Evolutionary conservation across 2,888 invertebrate species (phyloP), one percentile per base, ranked within the genome.

Genomic region (Leistus spinibarbis): DNA sequence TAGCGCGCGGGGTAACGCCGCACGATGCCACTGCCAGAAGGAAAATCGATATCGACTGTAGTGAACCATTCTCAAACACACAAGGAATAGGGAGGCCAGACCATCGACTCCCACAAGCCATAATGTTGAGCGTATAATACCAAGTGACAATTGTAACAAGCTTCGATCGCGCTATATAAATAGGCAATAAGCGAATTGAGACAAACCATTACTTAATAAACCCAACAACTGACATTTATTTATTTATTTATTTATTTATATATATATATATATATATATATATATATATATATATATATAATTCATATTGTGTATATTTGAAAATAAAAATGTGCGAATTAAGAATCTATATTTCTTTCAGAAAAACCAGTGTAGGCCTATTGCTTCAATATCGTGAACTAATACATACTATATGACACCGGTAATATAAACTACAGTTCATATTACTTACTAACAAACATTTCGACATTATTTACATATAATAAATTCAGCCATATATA

Each of bases 61-160:
- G 13, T 13, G 40, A 40, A 13, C 40, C 40, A 40, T 40, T 40
- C 40, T 40, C 40, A n/a, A n/a, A 53, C 20, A 54, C 16, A 54
- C 68, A 23, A 69, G 24, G 23, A 23, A 23, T 64, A 10, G 24
- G 27, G 60, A 60, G 60, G 20, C 19, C 17, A 23, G 27, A 24
- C 13, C 20, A 19, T 20, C 40, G 16, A 23, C 24, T 23, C 24
- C 23, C 63, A 54, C 20, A 54, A 9, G 13, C 60, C 40, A 19
- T 66, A 66, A 66, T 66, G 53, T 40, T 53, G 53, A 40, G 27
- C 56, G 16, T 56, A 71, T 71, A 63, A 71, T 71, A 16, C 54
- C 64, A 71, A 71, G 71, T 64, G 71, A 71, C 71, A 71, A 71
- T 71, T 71, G 71, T 71, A 71, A 71, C 71, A 27, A 54, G 71